Conservation (phyloP, 2,113 vertebrate species). For the Cololabis saira region DNA sequence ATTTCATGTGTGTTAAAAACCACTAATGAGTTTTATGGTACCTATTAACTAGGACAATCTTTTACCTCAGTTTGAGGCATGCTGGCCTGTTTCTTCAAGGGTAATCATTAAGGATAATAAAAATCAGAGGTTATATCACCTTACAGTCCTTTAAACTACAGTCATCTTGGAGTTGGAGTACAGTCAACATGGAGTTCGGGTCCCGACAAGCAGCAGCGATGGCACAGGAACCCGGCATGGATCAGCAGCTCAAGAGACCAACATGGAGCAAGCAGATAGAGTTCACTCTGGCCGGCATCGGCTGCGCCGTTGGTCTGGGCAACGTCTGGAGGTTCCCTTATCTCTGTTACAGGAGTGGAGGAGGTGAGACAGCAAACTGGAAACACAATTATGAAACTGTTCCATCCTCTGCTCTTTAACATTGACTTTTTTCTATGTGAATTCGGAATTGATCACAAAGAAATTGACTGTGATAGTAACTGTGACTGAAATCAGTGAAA, state of each 20-base stretch:
- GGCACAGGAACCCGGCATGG: constrained; percentile 34
- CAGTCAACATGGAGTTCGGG: constrained; percentile 19
- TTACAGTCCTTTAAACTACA: constrained; percentile 27
- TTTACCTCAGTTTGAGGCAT: not conserved
- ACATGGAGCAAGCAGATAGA: constrained; percentile 83
- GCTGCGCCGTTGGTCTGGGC: constrained; percentile 80
- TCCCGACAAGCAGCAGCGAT: constrained; percentile 1
- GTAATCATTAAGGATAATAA: constrained; percentile 81
- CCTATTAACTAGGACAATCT: not conserved
- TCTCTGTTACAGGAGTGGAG: constrained; percentile 83
- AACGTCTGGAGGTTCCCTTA: constrained; percentile 85
- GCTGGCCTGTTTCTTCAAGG: constrained; percentile 40
- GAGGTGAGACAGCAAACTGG: constrained; percentile 70
- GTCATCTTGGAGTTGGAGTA: not conserved
- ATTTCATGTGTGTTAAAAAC: not conserved
- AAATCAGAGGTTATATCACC: constrained; percentile 61
- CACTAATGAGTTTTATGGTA: constrained; percentile 6
- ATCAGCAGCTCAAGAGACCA: constrained; percentile 63
- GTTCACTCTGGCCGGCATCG: constrained; percentile 83
- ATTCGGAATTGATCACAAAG: constrained; percentile 7
- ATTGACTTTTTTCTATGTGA: not conserved
- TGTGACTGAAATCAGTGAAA: not conserved
- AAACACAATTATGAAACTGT: not conserved
- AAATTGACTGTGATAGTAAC: not conserved
- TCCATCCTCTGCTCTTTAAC: not conserved